Percentiles rank a stretch among this genome's conserved stretches.
phyloP scores from a whole-genome alignment of 2,113 vertebrate genomes.

The Crocuta crocuta region DNA sequence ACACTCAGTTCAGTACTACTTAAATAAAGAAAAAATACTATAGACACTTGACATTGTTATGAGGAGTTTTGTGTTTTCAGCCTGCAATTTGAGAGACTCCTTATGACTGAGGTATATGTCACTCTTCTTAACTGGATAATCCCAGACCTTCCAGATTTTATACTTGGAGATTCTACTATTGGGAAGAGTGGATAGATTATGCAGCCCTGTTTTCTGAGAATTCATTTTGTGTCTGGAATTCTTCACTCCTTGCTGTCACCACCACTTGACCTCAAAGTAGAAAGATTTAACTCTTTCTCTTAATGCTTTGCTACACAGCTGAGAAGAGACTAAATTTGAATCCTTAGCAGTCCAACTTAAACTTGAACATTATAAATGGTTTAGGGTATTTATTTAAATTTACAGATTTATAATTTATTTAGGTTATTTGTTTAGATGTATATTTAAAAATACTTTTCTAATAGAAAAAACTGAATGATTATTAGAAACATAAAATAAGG shows the following conservation, averaged over 20 bases:
- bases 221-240: background rate
- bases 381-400: background rate
- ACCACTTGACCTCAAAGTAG: background rate
- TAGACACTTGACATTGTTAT: background rate
- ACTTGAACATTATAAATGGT: background rate
- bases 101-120: background rate
- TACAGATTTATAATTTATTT: background rate
- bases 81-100: background rate
- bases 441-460: slow-evolving; percentile 17
- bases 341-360: background rate
- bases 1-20: background rate
- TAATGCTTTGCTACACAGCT: background rate
- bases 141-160: background rate
- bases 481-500: slow-evolving; percentile 4
- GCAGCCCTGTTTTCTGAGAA: background rate
- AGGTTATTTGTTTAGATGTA: background rate
- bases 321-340: background rate
- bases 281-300: background rate
- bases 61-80: background rate
- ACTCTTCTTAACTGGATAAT: background rate
- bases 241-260: background rate
- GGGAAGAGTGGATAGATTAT: background rate
- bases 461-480: background rate
- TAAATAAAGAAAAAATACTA: background rate
- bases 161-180: background rate